Percentiles rank a stretch among this genome's conserved stretches.
Conservation (phyloP, 2,797 vertebrate species). For the Microctenopoma lineatum region DNA sequence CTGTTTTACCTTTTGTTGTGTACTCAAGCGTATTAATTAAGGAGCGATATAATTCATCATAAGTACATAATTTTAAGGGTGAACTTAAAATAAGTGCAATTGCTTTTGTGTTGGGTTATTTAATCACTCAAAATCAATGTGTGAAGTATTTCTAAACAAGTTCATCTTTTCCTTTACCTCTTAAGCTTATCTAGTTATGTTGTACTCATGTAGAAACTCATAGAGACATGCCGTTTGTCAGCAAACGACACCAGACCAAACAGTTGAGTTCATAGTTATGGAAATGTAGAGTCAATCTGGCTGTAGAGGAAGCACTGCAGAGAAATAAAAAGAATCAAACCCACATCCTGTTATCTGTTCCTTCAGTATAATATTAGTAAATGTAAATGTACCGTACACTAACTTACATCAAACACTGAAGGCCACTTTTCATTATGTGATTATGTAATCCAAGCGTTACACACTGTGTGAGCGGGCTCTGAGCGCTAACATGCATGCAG, state of each 20-base stretch:
- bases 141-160: neutral
- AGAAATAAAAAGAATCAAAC: slow-evolving; percentile 34
- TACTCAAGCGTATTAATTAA: too few species aligned
- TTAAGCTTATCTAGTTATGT: slow-evolving; percentile 3
- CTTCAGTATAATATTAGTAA: slow-evolving; percentile 48
- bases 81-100: neutral
- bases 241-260: slow-evolving; percentile 32
- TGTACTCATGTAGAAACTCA: neutral
- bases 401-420: slow-evolving; percentile 38
- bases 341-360: slow-evolving; percentile 53
- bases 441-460: slow-evolving; percentile 53
- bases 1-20: too few species aligned
- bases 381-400: slow-evolving; percentile 55
- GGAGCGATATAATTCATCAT: too few species aligned
- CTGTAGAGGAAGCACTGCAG: slow-evolving; percentile 28
- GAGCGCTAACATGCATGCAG: slow-evolving; percentile 64
- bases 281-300: slow-evolving; percentile 34
- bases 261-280: slow-evolving; percentile 45
- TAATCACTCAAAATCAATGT: neutral
- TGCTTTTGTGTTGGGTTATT: neutral
- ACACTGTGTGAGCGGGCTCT: slow-evolving; percentile 60
- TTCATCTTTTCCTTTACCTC: neutral
- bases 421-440: slow-evolving; percentile 45
- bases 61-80: neutral
- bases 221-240: slow-evolving; percentile 7